Evolutionary conservation across 2,888 invertebrate genomes (phyloP), one percentile per base, ranked within the genome.

Genomic region (Caenorhabditis macrosperma): DNA sequence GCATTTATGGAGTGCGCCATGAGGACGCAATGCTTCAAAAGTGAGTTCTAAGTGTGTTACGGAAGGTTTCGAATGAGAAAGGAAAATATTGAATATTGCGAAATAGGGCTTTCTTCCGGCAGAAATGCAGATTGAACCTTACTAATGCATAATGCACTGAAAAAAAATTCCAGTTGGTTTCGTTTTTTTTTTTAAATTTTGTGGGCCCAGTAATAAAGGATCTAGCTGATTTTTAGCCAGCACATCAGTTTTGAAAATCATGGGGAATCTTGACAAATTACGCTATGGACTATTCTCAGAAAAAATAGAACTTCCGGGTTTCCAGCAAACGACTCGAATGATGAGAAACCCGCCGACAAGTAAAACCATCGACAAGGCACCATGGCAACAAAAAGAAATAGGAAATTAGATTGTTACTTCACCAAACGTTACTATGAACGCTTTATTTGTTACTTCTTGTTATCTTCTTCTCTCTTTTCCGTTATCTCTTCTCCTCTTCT

Each of bases 1-100:
- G 69, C 76, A 5, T 89, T 89, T 75, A 88, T 89, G 88, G 84
- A 86, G 60, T 89, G 89, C 75, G 88, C 86, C 10, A 85, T 89
- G 81, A 48, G 83, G 46, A 89, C 89, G 4, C 82, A 87, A 48
- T 89, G 89, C 54, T 89, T 89, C 75, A 85, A 87, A 76, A 79
- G 88, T 87, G 22, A 59, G 79, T 66, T 69, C 46, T 10, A 26
- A 9, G 1, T 24, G 48, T 48, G 24, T 41, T 60, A 26, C 55
- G 33, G 24, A 67, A 67, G n/a, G n/a, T 30, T 24, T 63, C 50
- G 35, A 7, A 12, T 44, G 48, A 50, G 15, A n/a, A 7, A 17
- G 2, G 4, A 63, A 24, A 64, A 44, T 44, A n/a, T n/a, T 3
- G 44, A 17, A 3, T 44, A 17, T n/a, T n/a, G n/a, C n/a, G n/a